These are phyloP conservation scores for Perodicticus potto DNA, from an alignment of 2,797 vertebrate species.

Conservation along the genomic window DNA sequence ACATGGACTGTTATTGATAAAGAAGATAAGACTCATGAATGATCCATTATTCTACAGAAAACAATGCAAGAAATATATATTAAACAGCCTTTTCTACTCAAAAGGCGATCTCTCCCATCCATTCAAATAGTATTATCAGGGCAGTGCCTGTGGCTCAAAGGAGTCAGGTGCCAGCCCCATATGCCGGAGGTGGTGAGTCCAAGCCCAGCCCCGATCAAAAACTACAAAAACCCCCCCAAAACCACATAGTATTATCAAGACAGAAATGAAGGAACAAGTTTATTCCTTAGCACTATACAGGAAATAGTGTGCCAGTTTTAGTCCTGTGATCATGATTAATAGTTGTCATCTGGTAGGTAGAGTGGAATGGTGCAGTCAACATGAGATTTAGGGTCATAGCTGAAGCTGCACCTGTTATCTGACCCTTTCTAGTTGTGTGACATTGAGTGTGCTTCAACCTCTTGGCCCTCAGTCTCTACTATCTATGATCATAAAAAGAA, in stretches of 20 bases:
- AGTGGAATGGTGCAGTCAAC: neutral
- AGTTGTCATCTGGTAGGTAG: neutral
- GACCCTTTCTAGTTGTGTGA: neutral
- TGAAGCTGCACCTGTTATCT: neutral
- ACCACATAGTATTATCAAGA: too few relatives aligned
- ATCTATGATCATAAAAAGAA: neutral
- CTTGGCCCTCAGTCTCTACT: neutral
- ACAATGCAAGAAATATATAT: neutral
- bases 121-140: neutral
- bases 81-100: neutral
- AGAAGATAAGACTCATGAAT: neutral
- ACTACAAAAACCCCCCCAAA: too few relatives aligned
- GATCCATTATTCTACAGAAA: slow-evolving; percentile 4
- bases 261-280: neutral
- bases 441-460: neutral
- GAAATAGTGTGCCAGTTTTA: neutral
- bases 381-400: neutral
- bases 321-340: neutral
- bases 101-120: neutral
- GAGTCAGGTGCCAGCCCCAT: too few relatives aligned
- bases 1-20: neutral
- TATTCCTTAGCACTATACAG: neutral
- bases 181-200: too few relatives aligned
- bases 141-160: too few relatives aligned
- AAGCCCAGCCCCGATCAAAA: too few relatives aligned